Percentiles rank a stretch among this genome's conserved stretches.
Conservation (phyloP, 92 coral and sea anemone species). For the Palythoa heliodiscus region DNA sequence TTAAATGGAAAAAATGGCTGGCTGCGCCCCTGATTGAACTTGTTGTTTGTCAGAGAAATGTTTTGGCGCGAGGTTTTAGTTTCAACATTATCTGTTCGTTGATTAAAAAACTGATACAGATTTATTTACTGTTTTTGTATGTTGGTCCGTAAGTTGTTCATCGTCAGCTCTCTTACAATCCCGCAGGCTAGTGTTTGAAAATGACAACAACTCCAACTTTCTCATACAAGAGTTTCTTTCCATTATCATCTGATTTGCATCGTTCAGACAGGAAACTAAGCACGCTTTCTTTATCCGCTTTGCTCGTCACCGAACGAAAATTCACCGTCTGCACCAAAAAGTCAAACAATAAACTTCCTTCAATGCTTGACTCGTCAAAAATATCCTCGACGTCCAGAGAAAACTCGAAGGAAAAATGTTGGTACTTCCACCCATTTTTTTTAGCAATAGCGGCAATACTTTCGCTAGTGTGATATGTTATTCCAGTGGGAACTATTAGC, state of each 20-base stretch:
- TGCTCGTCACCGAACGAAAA: conserved; percentile 34
- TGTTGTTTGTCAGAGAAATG: background rate
- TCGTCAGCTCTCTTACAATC: background rate
- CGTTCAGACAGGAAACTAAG: conserved; percentile 3
- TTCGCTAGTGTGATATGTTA: conserved; percentile 9
- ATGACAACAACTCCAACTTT: conserved; percentile 39
- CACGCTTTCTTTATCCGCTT: conserved; percentile 14
- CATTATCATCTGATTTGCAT: background rate
- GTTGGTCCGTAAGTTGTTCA: background rate
- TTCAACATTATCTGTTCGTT: background rate
- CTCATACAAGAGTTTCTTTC: conserved; percentile 24
- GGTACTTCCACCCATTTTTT: conserved; percentile 37
- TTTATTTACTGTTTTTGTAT: background rate
- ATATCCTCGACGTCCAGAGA: conserved; percentile 36
- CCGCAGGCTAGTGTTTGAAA: conserved; percentile 14
- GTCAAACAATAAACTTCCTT: too few relatives aligned
- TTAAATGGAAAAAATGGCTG: too few relatives aligned
- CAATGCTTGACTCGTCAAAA: background rate
- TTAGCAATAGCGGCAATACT: conserved; percentile 36
- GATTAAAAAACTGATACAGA: background rate
- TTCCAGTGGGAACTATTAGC: conserved; percentile 18
- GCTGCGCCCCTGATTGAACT: too few relatives aligned
- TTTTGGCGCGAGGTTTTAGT: background rate
- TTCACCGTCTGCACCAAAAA: conserved; percentile 30
- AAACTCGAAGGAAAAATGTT: conserved; percentile 18